Base-by-base conservation (phyloP, 2,888 invertebrate species). In the Meganola albula region DNA sequence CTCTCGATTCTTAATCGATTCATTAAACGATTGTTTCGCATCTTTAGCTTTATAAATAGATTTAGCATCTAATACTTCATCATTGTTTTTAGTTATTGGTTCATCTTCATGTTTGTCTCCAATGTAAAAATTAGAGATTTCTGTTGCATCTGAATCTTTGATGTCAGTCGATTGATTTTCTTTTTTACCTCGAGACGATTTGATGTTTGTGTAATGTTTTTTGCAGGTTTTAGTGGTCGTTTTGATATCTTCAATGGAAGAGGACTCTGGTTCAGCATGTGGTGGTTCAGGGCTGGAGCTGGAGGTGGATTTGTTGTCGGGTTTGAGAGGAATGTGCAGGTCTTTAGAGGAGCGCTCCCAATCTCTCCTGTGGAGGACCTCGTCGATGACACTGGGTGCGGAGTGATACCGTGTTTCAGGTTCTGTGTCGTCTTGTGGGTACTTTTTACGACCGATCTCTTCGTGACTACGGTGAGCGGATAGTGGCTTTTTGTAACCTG, bases 331-430 rank as follows among this genome's bases (percentile, higher is more conserved):
- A 24, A 82, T 80, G 53, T 74, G 60, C 1, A 83, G 64, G n/a
- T 84, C 80, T 23, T 60, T 64, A 11, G 65, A 55, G 27, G 82
- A 82, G 2, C 78, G 53, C 31, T 84, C 79, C 84, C 84, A 85
- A 59, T 78, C 79, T n/a, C 84, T 58, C 1, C 84, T 53, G 44
- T 76, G 82, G 1, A 80, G 32, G 2, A 83, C 75, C 37, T 84
- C 82, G 46, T 82, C 70, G 23, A 84, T 82, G 44, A 84, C 82
- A 53, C 74, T 76, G 12, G 84, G 84, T 0, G 84, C 84, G 16
- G 82, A 83, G 56, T 80, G 78, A 55, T 82, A 76, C n/a, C 77
- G 69, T 0, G 63, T 40, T 10, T 71, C 69, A 2, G 55, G 59
- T 1, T 58, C 55, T 1, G 27, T 30, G 12, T 57, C 31, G 10